phyloP scores from a whole-genome alignment of 35 echinoderm and acorn worm genomes.

The Strongylocentrotus purpuratus region DNA sequence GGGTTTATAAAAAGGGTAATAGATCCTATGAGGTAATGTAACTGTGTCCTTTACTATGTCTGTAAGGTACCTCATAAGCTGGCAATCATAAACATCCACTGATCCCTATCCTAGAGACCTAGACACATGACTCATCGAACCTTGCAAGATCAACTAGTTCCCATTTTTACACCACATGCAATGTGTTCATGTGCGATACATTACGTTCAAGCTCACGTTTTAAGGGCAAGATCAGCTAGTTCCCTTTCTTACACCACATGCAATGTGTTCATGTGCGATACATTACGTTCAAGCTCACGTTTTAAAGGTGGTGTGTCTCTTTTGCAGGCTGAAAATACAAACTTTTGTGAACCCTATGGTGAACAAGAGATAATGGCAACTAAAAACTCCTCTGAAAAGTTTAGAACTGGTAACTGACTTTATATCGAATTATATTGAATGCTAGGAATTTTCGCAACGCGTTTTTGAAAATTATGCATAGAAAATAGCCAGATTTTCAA shows the following conservation, averaged over 20 bases:
- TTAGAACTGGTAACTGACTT: no score
- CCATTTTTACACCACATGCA: background rate
- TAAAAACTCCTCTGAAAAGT: no score
- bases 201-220: background rate
- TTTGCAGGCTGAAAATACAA: no score
- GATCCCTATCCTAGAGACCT: background rate
- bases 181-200: background rate
- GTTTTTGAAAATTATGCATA: no score
- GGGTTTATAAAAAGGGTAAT: no score
- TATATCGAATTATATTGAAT: no score
- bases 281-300: background rate
- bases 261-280: background rate
- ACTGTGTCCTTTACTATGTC: background rate
- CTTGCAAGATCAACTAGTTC: background rate
- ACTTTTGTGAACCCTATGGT: no score
- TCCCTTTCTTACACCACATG: background rate
- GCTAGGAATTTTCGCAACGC: no score
- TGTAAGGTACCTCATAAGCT: background rate
- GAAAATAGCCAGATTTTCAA: no score
- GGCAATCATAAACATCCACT: background rate
- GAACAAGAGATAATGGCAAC: no score
- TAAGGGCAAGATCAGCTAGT: no score
- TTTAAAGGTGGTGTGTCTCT: background rate
- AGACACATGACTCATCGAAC: background rate
- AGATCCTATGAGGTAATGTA: no score